These are phyloP conservation scores for Plusia festucae DNA, from an alignment of 2,888 invertebrate species.

Conservation along the genomic window DNA sequence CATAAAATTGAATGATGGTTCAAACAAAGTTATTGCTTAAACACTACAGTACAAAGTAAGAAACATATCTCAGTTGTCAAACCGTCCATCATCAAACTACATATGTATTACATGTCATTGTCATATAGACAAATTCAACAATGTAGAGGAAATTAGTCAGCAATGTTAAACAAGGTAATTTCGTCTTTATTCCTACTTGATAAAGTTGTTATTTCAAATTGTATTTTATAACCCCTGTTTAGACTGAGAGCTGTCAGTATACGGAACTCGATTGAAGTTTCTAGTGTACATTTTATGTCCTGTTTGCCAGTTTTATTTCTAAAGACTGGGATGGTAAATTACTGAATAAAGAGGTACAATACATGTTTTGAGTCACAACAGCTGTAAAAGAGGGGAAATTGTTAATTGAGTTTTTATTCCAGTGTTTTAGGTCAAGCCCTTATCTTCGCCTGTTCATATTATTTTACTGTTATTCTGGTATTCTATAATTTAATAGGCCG, in stretches of 20 bases:
- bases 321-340: conserved; percentile 39
- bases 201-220: conserved; percentile 40
- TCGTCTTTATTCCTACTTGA: conserved; percentile 19
- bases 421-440: too few species aligned
- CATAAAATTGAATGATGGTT: conserved; percentile 5
- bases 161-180: conserved; percentile 37
- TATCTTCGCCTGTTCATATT: too few species aligned
- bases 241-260: conserved; percentile 40
- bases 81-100: conserved; percentile 48
- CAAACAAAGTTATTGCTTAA: conserved; percentile 27
- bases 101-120: conserved; percentile 28
- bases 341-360: conserved; percentile 37
- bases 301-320: conserved; percentile 51
- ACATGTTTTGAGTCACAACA: conserved; percentile 27
- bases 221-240: conserved; percentile 34
- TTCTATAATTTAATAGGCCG: too few species aligned
- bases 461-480: too few species aligned
- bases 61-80: conserved; percentile 37
- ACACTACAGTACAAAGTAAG: conserved; percentile 39
- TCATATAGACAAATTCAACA: conserved; percentile 54
- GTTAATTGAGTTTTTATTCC: too few species aligned
- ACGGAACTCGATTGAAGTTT: conserved; percentile 46
- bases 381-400: conserved; percentile 26
- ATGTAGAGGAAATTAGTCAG: conserved; percentile 56
- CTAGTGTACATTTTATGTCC: conserved; percentile 47